A percentile compares a stretch with the other conserved stretches of the same genome.
These are phyloP conservation scores for Poeciliopsis turrubarensis DNA, from an alignment of 2,113 vertebrate genomes.

Conservation along the genomic window DNA sequence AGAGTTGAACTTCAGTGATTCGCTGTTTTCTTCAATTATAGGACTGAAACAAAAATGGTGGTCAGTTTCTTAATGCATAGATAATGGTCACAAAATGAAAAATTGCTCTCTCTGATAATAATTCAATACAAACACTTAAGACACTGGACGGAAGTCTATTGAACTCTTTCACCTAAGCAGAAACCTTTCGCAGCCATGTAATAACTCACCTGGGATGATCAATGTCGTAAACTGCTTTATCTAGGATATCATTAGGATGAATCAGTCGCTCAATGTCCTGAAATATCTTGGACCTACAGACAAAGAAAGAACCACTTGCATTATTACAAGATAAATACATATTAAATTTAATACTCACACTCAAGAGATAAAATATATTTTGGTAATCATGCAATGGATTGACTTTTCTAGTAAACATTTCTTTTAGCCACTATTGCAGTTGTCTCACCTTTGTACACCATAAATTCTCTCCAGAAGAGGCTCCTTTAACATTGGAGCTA, in stretches of 20 bases:
- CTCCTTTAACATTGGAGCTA: constrained; percentile 90
- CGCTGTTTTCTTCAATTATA: constrained; percentile 84
- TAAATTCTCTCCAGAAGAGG: constrained; percentile 92
- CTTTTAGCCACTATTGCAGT: not conserved
- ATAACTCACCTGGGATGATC: constrained; percentile 87
- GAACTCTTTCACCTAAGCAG: not conserved
- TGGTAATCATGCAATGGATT: not conserved
- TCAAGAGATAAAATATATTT: not conserved
- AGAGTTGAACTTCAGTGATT: constrained; percentile 95
- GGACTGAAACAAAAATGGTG: constrained; percentile 76
- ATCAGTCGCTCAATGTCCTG: constrained; percentile 98
- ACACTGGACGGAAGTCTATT: not conserved
- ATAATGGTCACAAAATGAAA: not conserved
- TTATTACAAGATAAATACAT: not conserved
- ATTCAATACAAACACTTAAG: not conserved
- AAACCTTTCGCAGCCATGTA: not conserved
- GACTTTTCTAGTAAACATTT: not conserved
- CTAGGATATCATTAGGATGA: constrained; percentile 93
- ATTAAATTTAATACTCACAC: not conserved
- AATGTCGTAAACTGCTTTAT: constrained; percentile 95
- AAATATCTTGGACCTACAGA: constrained; percentile 92
- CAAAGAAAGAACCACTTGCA: constrained; percentile 19
- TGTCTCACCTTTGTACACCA: constrained; percentile 92
- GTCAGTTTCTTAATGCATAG: not conserved
- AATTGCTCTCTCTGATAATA: not conserved